Percentiles rank a stretch among this genome's conserved stretches.
Conservation (phyloP, 2,797 vertebrate genomes). For the Apogon hyalosoma region DNA sequence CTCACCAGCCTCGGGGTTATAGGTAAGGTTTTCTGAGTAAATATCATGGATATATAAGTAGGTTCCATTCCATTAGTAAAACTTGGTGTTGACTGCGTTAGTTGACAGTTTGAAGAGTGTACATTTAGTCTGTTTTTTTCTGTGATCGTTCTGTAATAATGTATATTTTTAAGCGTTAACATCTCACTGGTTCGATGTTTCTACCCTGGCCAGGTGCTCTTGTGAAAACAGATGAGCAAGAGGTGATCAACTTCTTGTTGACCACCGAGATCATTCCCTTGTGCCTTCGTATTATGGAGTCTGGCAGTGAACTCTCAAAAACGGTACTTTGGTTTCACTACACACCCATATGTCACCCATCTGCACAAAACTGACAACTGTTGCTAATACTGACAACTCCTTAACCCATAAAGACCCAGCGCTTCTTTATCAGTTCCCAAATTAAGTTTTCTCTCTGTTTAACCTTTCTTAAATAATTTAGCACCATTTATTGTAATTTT, state of each 20-base stretch:
- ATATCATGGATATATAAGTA: neutral
- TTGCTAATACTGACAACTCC: too few species aligned
- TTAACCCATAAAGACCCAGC: too few species aligned
- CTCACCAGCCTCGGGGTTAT: constrained; percentile 95
- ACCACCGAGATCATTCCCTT: constrained; percentile 96
- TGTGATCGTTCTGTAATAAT: too few species aligned
- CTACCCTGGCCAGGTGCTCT: constrained; percentile 84
- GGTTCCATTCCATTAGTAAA: neutral
- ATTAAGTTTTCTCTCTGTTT: too few species aligned
- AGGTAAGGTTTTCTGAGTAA: constrained; percentile 73
- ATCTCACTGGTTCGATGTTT: neutral
- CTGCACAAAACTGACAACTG: too few species aligned
- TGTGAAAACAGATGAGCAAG: constrained; percentile 96
- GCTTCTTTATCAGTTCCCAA: too few species aligned
- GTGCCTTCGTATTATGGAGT: constrained; percentile 96
- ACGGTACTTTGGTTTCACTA: constrained; percentile 79
- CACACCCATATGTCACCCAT: neutral
- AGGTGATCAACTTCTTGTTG: constrained; percentile 95
- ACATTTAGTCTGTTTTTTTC: neutral
- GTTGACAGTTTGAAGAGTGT: neutral
- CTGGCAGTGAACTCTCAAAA: constrained; percentile 96
- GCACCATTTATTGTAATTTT: too few species aligned
- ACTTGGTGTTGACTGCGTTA: too few species aligned
- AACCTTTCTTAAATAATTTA: too few species aligned
- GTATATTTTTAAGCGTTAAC: neutral